These are phyloP conservation scores for Nephrocerus scutellatus DNA, from an alignment of 2,888 invertebrate species.

Conservation along the genomic window DNA sequence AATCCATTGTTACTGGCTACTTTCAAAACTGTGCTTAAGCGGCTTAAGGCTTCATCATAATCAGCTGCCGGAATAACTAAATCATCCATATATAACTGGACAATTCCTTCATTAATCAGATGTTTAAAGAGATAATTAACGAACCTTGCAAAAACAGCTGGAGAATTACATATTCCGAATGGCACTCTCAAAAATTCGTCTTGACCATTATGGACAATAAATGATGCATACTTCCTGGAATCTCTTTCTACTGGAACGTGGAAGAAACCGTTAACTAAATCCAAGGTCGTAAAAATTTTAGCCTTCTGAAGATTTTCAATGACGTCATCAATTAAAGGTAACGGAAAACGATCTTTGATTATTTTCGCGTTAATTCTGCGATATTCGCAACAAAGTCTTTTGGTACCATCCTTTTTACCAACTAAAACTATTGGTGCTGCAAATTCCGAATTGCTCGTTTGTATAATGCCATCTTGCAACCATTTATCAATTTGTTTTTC, in stretches of 20 bases:
- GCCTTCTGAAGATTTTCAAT: slow-evolving; percentile 12
- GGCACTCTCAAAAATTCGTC: slow-evolving; percentile 19
- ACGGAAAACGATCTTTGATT: slow-evolving; percentile 10
- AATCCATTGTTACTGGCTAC: slow-evolving; percentile 14
- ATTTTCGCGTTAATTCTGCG: slow-evolving; percentile 15
- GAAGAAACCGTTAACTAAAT: slow-evolving; percentile 21
- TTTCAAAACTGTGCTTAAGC: slow-evolving; percentile 7
- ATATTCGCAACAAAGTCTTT: slow-evolving; percentile 16
- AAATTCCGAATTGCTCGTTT: too few relatives aligned
- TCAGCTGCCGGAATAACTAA: slow-evolving; percentile 5
- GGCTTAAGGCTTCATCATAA: slow-evolving; percentile 1
- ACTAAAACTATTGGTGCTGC: slow-evolving; percentile 14
- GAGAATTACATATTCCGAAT: slow-evolving; percentile 16
- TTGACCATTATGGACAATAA: slow-evolving; percentile 23
- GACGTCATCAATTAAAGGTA: slow-evolving; percentile 12
- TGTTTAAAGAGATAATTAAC: slow-evolving; percentile 4
- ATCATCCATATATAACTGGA: slow-evolving; percentile 11
- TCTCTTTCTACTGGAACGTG: slow-evolving; percentile 18
- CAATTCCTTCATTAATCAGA: background rate
- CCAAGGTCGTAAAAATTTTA: slow-evolving; percentile 19
- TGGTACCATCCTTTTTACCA: slow-evolving; percentile 12
- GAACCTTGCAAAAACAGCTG: slow-evolving; percentile 10
- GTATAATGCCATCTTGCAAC: too few relatives aligned
- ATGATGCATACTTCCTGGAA: slow-evolving; percentile 22
- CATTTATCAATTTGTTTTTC: too few relatives aligned